These are phyloP conservation scores for Columba livia DNA, from an alignment of 2,113 vertebrate genomes.

Conservation along the genomic window DNA sequence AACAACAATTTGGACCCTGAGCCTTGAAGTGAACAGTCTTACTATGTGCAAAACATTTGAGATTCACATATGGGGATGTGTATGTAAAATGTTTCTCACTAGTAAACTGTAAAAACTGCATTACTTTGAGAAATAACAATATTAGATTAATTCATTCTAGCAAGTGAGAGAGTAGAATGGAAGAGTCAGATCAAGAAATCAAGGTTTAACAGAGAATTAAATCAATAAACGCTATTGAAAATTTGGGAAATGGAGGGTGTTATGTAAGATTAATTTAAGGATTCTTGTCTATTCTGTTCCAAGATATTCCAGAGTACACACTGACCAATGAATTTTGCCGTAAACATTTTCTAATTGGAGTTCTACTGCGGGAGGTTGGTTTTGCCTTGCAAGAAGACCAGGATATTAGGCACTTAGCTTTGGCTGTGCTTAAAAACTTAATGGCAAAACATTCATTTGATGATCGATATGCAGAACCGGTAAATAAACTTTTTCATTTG, in stretches of 20 bases:
- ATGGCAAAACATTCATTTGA: constrained; percentile 98
- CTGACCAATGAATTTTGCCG: constrained; percentile 96
- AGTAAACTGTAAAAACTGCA: not conserved
- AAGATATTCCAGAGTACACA: constrained; percentile 93
- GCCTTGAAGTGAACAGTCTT: not conserved
- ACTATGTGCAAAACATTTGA: not conserved
- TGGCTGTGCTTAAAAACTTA: constrained; percentile 92
- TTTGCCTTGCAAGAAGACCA: constrained; percentile 96
- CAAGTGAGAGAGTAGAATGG: not conserved
- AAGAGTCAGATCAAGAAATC: not conserved
- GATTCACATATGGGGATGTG: not conserved
- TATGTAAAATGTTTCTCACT: not conserved
- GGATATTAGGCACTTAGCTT: constrained; percentile 91
- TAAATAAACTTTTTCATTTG: constrained; percentile 60
- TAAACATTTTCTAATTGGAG: constrained; percentile 94
- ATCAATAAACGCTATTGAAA: not conserved
- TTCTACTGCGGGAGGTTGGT: constrained; percentile 92
- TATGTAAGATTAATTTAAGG: not conserved
- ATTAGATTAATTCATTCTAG: not conserved
- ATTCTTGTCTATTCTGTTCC: not conserved
- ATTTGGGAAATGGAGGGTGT: not conserved
- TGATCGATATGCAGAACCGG: constrained; percentile 88
- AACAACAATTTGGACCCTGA: not conserved
- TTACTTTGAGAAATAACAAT: not conserved
- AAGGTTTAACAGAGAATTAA: not conserved